Conservation (phyloP, 1,140 invertebrate species). For the Cylas formicarius region DNA sequence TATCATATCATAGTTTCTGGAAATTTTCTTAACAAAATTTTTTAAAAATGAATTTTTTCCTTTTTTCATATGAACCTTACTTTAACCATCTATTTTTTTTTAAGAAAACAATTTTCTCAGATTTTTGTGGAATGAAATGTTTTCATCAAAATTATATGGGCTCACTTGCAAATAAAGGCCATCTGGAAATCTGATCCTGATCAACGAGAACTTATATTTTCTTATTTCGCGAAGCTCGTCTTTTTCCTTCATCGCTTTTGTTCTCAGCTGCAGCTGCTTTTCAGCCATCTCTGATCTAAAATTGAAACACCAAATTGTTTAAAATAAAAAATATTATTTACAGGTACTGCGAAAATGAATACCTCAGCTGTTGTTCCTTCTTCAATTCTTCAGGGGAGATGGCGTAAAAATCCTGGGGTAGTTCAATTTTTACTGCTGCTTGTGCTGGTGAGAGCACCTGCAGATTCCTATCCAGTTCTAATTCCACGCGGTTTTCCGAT, state of each 20-base stretch:
- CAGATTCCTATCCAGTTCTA: constrained; percentile 77
- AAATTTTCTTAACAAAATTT: too few species aligned
- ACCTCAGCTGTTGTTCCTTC: constrained; percentile 72
- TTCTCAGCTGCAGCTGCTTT: constrained; percentile 71
- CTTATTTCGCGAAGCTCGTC: constrained; percentile 70
- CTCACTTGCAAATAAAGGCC: constrained; percentile 70
- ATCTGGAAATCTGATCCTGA: constrained; percentile 83
- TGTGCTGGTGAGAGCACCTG: constrained; percentile 77
- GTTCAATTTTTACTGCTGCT: constrained; percentile 55
- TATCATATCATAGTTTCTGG: too few species aligned
- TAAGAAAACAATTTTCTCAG: background rate
- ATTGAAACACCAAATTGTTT: constrained; percentile 18
- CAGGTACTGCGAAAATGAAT: constrained; percentile 4
- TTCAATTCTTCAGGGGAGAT: constrained; percentile 75
- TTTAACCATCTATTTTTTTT: too few species aligned
- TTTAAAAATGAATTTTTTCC: too few species aligned
- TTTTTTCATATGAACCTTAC: too few species aligned
- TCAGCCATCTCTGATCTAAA: constrained; percentile 70
- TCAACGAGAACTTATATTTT: constrained; percentile 78
- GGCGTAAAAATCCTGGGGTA: constrained; percentile 78
- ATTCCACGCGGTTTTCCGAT: constrained; percentile 69
- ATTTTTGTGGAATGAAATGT: background rate
- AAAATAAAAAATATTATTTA: constrained; percentile 1
- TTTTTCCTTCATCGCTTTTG: constrained; percentile 88
- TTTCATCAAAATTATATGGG: background rate